These are phyloP conservation scores for Heliangelus exortis DNA, from an alignment of 2,797 vertebrate species.

Conservation along the genomic window DNA sequence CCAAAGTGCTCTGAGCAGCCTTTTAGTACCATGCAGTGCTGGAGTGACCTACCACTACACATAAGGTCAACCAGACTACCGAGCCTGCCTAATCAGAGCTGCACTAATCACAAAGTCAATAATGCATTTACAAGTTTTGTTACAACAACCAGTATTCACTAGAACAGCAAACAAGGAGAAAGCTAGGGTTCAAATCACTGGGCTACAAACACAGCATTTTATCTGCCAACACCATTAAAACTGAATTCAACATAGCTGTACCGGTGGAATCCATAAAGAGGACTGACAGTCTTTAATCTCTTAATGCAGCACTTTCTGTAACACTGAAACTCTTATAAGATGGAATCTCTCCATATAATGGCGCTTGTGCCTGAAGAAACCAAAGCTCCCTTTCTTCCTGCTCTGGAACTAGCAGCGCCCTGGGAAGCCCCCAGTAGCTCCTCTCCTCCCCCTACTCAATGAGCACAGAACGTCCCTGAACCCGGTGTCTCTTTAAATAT, in stretches of 20 bases:
- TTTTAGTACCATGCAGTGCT: too few species aligned
- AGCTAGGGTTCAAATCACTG: too few species aligned
- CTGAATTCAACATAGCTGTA: neutral
- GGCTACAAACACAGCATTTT: too few species aligned
- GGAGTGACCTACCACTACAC: too few species aligned
- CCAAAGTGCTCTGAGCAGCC: accelerated
- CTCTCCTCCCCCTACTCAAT: neutral
- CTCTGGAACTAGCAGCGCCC: too few species aligned
- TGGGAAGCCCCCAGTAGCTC: too few species aligned
- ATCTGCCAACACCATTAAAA: too few species aligned
- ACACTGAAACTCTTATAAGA: neutral
- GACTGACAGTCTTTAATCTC: too few species aligned
- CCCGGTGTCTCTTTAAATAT: neutral
- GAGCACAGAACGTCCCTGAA: accelerated
- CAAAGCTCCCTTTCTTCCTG: too few species aligned
- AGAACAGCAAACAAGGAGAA: too few species aligned
- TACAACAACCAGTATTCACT: too few species aligned
- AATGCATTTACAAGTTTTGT: neutral
- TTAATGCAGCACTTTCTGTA: too few species aligned
- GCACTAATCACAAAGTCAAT: accelerated
- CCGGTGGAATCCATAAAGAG: neutral
- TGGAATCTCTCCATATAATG: accelerated
- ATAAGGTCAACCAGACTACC: accelerated
- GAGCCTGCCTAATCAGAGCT: neutral
- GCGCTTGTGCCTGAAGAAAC: neutral